Evolutionary conservation across 2,888 invertebrate species (phyloP), one percentile per base, ranked within the genome.

Genomic region (Quadroppia sp.): DNA sequence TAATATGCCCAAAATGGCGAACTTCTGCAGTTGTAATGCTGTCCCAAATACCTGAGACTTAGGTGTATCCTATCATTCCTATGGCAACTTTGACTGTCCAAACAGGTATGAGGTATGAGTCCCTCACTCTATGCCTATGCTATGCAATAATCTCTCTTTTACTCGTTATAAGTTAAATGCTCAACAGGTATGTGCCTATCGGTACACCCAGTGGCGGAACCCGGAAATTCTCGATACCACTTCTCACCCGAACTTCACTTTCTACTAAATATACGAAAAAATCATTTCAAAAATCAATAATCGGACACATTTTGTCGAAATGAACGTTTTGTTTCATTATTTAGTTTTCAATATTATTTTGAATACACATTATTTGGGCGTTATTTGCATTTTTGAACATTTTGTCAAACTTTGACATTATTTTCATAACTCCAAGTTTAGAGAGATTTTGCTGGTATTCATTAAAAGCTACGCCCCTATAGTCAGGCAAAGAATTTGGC

Each of bases 41-140:
- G 61, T 61, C 32, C 61, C 61, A 61, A 32, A 61, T 61, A 61
- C 61, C 61, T 61, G 61, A 61, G 61, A 32, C 61, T 61, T 61
- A 61, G 61, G 61, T 61, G 61, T 61, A 32, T 61, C 61, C 61
- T 61, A 61, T 61, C 20, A 36, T 61, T 61, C 61, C 61, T 61
- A 61, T 61, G 36, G 61, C 61, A 61, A 61, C 61, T 32, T 61
- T 61, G 7, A 61, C 61, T 61, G 61, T 32, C 17, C 32, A 61
- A 61, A 61, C 61, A 61, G 61, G 61, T 61, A 61, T 61, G 61
- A 36, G 61, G 4, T 61, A 2, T 59, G 7, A 9, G 30, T 25
- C 59, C 30, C 59, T 56, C 28, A 9, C 30, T 50, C 50, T 3
- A n/a, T 45, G 11, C n/a, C 61, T 61, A 36, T 61, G 61, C 61